Evolutionary conservation across 2,888 invertebrate species (phyloP).

Genomic region (Leucoma salicis): DNA sequence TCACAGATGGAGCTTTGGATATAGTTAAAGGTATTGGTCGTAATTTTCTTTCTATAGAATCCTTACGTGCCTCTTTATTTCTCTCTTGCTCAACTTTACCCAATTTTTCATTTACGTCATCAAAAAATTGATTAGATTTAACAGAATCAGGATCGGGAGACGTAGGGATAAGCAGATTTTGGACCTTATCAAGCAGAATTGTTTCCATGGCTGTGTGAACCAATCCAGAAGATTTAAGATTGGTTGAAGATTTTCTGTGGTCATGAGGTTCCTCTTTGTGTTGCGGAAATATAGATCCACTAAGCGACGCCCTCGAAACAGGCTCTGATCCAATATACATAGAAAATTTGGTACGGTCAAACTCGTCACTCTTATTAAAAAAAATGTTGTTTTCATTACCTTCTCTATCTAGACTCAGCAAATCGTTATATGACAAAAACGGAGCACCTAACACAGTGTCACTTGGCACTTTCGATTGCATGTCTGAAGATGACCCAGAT

Average conservation of each 20-base stretch:
- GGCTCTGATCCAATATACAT: constrained; percentile 79
- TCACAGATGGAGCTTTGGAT: constrained; percentile 17
- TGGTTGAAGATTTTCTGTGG: constrained; percentile 41
- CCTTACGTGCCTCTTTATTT: constrained; percentile 21
- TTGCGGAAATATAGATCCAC: constrained; percentile 51
- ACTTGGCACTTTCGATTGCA: constrained; percentile 65
- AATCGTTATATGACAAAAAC: constrained; percentile 73
- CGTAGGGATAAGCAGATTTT: constrained; percentile 63
- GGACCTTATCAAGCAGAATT: constrained; percentile 80
- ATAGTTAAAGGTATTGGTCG: constrained; percentile 18
- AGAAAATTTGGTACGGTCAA: constrained; percentile 53
- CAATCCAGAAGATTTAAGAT: constrained; percentile 61
- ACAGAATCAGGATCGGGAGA: constrained; percentile 52
- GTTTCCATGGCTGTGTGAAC: constrained; percentile 81
- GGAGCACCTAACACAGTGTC: constrained; percentile 80
- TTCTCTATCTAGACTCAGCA: constrained; percentile 63
- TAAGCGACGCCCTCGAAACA: constrained; percentile 63
- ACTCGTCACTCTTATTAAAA: constrained; percentile 63
- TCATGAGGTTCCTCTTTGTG: constrained; percentile 48
- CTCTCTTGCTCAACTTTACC: constrained; percentile 58
- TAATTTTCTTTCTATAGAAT: constrained; percentile 23
- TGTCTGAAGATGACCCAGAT: constrained; percentile 64
- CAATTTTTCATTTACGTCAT: constrained; percentile 64
- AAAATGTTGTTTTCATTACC: constrained; percentile 46
- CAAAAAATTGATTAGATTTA: constrained; percentile 61